Conservation (phyloP, 1,140 invertebrate species). For the Lasioglossum baleicum region DNA sequence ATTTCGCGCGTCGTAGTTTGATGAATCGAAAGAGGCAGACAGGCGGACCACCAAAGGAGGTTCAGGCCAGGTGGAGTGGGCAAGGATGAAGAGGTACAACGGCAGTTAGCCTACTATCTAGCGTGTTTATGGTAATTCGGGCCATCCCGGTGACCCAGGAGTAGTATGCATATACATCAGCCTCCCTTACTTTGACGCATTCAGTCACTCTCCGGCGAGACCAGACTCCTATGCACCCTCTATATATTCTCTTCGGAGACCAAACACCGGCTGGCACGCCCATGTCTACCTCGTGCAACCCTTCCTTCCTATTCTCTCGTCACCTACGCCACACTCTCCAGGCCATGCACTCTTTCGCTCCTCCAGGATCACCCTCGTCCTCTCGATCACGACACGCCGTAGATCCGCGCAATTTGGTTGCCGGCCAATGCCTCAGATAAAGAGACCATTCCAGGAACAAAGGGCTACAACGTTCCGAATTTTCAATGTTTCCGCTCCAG, state of each 20-base stretch:
- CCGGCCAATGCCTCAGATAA: conserved; percentile 48
- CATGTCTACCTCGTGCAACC: conserved; percentile 42
- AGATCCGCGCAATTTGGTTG: conserved; percentile 59
- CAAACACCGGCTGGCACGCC: conserved; percentile 56
- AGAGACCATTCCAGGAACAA: conserved; percentile 36
- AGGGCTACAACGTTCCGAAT: neutral
- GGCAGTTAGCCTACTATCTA: conserved; percentile 71
- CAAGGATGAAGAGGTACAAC: conserved; percentile 51
- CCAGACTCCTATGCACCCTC: conserved; percentile 42
- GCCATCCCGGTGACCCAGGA: conserved; percentile 67
- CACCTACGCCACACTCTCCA: neutral
- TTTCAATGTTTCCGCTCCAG: neutral
- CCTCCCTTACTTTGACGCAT: conserved; percentile 67
- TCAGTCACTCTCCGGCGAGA: conserved; percentile 39
- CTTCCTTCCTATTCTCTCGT: neutral
- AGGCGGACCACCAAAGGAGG: neutral
- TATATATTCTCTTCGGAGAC: conserved; percentile 51
- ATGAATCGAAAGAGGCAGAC: conserved; percentile 52
- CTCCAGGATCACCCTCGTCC: neutral
- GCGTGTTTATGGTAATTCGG: conserved; percentile 72
- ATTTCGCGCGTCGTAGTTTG: conserved; percentile 26
- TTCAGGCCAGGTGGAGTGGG: neutral
- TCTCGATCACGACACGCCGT: conserved; percentile 43
- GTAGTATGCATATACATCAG: conserved; percentile 73
- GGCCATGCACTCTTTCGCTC: too few relatives aligned